A percentile compares a stretch with the other conserved stretches of the same genome.
These are phyloP conservation scores for Cryptoblepharus egeriae DNA, from an alignment of 2,797 vertebrate species.

Conservation along the genomic window DNA sequence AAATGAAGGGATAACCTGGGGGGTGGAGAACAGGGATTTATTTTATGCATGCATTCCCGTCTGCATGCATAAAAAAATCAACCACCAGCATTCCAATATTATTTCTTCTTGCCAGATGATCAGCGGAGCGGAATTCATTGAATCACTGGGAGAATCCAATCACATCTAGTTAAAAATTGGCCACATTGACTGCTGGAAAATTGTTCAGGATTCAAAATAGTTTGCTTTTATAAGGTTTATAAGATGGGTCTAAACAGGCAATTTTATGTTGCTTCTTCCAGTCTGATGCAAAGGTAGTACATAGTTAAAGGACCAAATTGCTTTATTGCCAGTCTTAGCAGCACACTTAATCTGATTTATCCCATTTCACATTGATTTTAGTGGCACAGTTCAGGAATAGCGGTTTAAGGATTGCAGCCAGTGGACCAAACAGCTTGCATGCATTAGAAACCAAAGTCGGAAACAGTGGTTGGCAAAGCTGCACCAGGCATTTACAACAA, in stretches of 20 bases:
- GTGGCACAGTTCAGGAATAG: not conserved
- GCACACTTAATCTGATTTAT: not conserved
- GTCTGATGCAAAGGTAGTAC: not conserved
- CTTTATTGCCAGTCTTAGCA: constrained; percentile 17
- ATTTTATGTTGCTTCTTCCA: not conserved
- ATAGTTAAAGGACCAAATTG: not conserved
- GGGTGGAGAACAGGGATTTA: too few species aligned
- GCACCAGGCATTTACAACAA: constrained; percentile 13
- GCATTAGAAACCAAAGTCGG: constrained; percentile 3
- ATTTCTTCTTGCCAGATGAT: not conserved
- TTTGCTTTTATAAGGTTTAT: not conserved
- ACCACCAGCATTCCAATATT: not conserved
- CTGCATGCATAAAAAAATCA: not conserved
- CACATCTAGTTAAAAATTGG: not conserved
- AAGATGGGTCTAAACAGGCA: not conserved
- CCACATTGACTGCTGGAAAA: not conserved
- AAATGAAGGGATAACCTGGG: not conserved
- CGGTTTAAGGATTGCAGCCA: constrained; percentile 3
- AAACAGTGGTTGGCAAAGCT: constrained; percentile 16
- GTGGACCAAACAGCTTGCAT: not conserved
- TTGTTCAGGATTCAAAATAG: not conserved
- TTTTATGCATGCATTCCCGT: too few species aligned
- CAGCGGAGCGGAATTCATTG: not conserved
- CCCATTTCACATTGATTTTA: not conserved
- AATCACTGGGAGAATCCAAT: not conserved